Evolutionary conservation across 2,888 invertebrate species (phyloP).

Genomic region (Peribatodes rhomboidaria): DNA sequence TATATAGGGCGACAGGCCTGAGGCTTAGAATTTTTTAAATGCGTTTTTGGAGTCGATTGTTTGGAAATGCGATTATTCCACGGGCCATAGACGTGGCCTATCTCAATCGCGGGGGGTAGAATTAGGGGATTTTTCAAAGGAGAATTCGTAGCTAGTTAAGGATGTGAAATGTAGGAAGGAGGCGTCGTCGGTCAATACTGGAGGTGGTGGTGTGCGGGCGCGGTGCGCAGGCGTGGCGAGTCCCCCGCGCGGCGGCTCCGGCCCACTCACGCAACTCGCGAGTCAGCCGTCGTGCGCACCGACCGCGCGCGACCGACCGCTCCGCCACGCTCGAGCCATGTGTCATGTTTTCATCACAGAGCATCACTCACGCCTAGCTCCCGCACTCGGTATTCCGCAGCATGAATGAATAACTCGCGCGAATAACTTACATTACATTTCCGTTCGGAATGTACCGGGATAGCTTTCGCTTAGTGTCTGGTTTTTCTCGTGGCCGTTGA

Average conservation of each 20-base stretch:
- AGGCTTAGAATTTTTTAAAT: slow-evolving; percentile 10
- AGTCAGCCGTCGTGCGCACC: slow-evolving; percentile 81
- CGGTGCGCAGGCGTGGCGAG: slow-evolving; percentile 79
- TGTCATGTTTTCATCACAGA: slow-evolving; percentile 84
- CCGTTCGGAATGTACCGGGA: slow-evolving; percentile 56
- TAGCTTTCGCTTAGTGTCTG: slow-evolving; percentile 79
- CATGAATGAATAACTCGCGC: slow-evolving; percentile 70
- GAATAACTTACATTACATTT: slow-evolving; percentile 54
- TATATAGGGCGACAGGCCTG: background rate
- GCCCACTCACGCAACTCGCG: slow-evolving; percentile 83
- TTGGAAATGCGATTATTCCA: slow-evolving; percentile 55
- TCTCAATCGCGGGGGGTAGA: slow-evolving; percentile 74
- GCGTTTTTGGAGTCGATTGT: slow-evolving; percentile 17
- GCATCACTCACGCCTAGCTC: slow-evolving; percentile 67
- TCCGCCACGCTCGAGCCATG: slow-evolving; percentile 74
- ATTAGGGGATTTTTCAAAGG: slow-evolving; percentile 83
- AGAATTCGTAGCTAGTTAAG: slow-evolving; percentile 83
- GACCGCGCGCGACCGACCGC: slow-evolving; percentile 77
- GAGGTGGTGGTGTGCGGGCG: slow-evolving; percentile 81
- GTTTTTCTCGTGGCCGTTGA: slow-evolving; percentile 85
- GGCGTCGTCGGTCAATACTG: slow-evolving; percentile 86
- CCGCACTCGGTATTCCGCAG: slow-evolving; percentile 56
- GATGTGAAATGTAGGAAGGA: slow-evolving; percentile 85
- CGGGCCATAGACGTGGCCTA: slow-evolving; percentile 72
- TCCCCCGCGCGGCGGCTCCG: slow-evolving; percentile 59